Conservation (phyloP, 2,797 vertebrate species). For the Enteromius radiatus region DNA sequence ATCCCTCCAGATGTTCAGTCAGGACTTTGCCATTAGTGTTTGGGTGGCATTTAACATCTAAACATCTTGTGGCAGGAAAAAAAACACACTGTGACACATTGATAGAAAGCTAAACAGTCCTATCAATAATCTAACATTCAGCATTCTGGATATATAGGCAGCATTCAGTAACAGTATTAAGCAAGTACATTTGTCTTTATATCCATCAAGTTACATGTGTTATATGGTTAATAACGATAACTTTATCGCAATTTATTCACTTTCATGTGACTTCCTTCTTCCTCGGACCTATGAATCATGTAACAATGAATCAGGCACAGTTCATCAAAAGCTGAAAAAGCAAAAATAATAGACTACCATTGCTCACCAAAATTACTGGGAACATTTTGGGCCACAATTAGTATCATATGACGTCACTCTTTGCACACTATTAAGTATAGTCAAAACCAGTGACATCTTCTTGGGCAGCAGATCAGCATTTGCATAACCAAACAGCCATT, state of each 20-base stretch:
- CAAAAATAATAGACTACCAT: not conserved
- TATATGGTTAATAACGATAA: not conserved
- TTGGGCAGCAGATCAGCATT: constrained; percentile 29
- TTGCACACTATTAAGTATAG: not conserved
- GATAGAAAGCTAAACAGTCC: not conserved
- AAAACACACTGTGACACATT: not conserved
- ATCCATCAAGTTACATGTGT: no score
- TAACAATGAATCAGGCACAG: not conserved
- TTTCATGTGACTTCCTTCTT: not conserved
- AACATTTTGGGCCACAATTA: not conserved
- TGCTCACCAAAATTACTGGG: not conserved
- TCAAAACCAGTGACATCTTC: constrained; percentile 24
- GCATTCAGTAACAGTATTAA: not conserved
- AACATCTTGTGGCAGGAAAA: constrained; percentile 15
- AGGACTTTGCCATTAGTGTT: constrained; percentile 1
- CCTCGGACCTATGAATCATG: not conserved
- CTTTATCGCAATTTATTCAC: not conserved
- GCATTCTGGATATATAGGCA: not conserved
- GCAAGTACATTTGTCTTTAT: not conserved
- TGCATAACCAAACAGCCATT: constrained; percentile 50
- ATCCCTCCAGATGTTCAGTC: constrained; percentile 18
- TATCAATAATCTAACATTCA: not conserved
- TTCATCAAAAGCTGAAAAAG: no score
- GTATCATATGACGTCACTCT: not conserved
- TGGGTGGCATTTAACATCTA: constrained; percentile 19